These are phyloP conservation scores for Crambe crambe DNA, from an alignment of 37 sponge, comb jelly and placozoan genomes.

Conservation along the genomic window DNA sequence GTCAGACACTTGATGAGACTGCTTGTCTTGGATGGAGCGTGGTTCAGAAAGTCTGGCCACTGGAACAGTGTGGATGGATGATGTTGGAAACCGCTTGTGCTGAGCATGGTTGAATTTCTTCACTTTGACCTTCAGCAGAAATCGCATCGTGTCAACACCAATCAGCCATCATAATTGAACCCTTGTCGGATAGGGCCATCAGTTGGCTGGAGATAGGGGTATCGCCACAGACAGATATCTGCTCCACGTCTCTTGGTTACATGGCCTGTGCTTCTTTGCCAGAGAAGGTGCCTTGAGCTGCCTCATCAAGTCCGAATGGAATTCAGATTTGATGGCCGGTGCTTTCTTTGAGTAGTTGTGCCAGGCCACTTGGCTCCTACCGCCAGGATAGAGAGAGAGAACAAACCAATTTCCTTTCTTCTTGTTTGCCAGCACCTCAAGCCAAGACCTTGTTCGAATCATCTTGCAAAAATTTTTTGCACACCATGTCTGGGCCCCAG, in stretches of 20 bases:
- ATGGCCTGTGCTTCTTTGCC: no score
- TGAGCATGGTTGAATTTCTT: slow-evolving; percentile 92
- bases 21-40: no score
- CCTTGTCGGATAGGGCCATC: slow-evolving; percentile 83
- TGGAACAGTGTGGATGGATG: slow-evolving; percentile 81
- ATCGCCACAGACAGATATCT: no score
- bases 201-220: slow-evolving; percentile 70
- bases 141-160: slow-evolving; percentile 92
- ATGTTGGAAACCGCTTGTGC: slow-evolving; percentile 90
- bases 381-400: neutral
- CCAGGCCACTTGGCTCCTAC: neutral
- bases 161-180: slow-evolving; percentile 82
- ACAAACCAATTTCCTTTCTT: no score
- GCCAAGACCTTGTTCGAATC: neutral
- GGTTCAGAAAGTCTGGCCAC: slow-evolving; percentile 85
- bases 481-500: neutral
- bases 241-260: no score
- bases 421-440: neutral
- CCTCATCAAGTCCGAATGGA: no score
- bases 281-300: no score
- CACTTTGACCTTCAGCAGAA: slow-evolving; percentile 94
- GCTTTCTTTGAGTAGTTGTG: no score
- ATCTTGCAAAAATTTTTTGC: neutral
- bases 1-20: no score
- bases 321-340: no score